Evolutionary conservation across 2,113 vertebrate genomes (phyloP).

Genomic region (Candoia aspera): DNA sequence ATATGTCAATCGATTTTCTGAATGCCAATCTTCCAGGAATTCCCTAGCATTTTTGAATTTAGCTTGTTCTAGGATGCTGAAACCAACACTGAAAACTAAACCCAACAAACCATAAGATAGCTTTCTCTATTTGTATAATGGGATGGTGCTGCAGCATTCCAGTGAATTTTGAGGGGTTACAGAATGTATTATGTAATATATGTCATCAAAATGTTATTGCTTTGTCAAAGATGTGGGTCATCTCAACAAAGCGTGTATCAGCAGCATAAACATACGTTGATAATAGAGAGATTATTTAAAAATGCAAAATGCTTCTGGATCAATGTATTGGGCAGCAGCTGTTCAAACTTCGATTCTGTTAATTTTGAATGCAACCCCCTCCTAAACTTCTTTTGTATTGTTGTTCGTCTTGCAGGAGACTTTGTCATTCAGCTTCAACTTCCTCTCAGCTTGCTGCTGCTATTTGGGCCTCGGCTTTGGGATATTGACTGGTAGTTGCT

Average conservation of each 20-base stretch:
- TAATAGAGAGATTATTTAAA: background rate
- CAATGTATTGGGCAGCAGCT: background rate
- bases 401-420: conserved; percentile 76
- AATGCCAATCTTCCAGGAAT: no score
- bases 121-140: background rate
- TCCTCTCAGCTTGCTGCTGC: conserved; percentile 96
- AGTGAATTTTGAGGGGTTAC: background rate
- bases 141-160: background rate
- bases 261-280: background rate
- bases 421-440: conserved; percentile 99
- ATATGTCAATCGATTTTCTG: no score
- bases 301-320: accelerated
- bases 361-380: background rate
- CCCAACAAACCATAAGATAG: no score
- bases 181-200: background rate
- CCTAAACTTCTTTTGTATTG: background rate
- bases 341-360: accelerated
- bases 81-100: no score
- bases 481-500: conserved; percentile 93
- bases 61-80: no score
- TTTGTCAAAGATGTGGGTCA: no score
- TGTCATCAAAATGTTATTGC: background rate
- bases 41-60: no score
- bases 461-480: conserved; percentile 94
- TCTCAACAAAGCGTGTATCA: background rate